Base-by-base conservation (phyloP, 2,113 vertebrate genomes). In the Rhombomys opimus region DNA sequence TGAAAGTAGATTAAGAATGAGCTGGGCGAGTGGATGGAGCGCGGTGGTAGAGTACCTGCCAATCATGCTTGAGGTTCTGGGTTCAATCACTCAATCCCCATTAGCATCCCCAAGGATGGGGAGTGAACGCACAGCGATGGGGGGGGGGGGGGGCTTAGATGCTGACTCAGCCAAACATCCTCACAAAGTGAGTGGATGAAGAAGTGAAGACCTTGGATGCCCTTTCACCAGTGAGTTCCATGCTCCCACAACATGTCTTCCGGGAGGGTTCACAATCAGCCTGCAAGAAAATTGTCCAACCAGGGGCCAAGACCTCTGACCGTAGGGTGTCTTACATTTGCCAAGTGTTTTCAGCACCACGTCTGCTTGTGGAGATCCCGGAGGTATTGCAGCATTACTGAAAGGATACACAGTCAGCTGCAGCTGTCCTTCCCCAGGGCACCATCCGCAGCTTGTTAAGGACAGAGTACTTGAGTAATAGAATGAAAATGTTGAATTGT, bases 401-500 rank as follows among this genome's bases (percentile, higher is more conserved):
- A 77, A 68, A 6, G 61, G 52, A 75, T 30, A 30, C 7, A 77
- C 54, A 67, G 0, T 54, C 14, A 35, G 80, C 30, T 94, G 85
- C 61, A 68, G 50, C 67, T 89, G 57, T 30, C 54, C 23, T 75
- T 70, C 22, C 14, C 87, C 13, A 1, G 84, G 35, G 23, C 59
- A 97, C 86, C 2, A 46, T 93, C 41, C 38, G 9, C 15, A 85
- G 18, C 78, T 95, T 84, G 15, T 46, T n/a, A 68, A 67, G 6
- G 27, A n/a, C 27, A 72, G 89, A 91, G 63, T 32, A 72, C 46
- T 93, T 20, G 9, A 17, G 18, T 30, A 94, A 80, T 67, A 57
- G 5, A 12, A 59, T 80, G 27, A 94, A 95, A 90, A 85, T 85
- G 18, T 76, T 80, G n/a, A 76, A 84, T 78, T 78, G 75, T 14